Evolutionary conservation across 2,888 invertebrate genomes (phyloP), one percentile per base, ranked within the genome.

Genomic region (Drosophila melanocephala): DNA sequence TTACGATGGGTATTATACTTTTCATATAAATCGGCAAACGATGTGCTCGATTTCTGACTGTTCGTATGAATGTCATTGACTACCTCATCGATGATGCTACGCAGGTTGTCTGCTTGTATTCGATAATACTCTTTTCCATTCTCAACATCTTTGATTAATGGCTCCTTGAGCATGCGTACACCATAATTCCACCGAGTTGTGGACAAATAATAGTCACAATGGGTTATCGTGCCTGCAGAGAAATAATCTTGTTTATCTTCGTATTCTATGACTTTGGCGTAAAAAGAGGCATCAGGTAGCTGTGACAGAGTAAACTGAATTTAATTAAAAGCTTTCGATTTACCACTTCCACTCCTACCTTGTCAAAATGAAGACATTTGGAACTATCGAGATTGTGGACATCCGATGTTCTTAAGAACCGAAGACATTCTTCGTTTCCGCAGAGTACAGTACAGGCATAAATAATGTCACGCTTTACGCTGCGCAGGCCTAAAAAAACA

Each of bases 21-120:
- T 0, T 74, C 67, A 30, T 74, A 80, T 0, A 85, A 35, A 60
- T 87, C 78, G 0, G 83, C 81, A 47, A 87, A 80, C 2, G 83
- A 65, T 19, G 58, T 75, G 39, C 71, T 51, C 32, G 81, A 65
- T 6, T 28, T 51, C 5, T 50, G 4, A 0, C 81, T 75, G 28
- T 69, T 75, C 2, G 62, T 2, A 47, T 83, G 68, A 10, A 85
- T 74, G 26, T 78, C 75, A 60, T 64, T 75, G 7, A 83, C 35
- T 4, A 81, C 78, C 0, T 63, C 53, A 12, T 85, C 85, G 6
- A 85, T 73, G 28, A 76, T 52, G 22, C 63, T 73, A 32, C 80
- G 72, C 33, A 84, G 30, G 0, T 6, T 52, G 1, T 66, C 72
- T 1, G 80, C 60, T 9, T 80, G 73, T 3, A n/a, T 16, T 2